Evolutionary conservation across 2,113 vertebrate genomes (phyloP).

Genomic region (Saguinus imperator): DNA sequence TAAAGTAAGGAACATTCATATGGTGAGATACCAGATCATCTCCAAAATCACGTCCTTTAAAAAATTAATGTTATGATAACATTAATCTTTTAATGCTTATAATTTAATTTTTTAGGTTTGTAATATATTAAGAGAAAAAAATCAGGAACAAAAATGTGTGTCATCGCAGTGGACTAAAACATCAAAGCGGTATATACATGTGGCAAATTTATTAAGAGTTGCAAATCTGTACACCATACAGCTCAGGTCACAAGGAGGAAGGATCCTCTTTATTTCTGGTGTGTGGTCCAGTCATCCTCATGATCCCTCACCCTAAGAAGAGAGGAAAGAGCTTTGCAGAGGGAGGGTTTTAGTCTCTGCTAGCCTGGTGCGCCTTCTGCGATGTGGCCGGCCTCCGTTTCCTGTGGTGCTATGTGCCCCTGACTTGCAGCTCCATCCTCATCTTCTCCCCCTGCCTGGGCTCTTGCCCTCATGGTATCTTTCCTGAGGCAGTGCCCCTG

Average conservation of each 20-base stretch:
- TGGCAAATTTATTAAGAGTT: background rate
- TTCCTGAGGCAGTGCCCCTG: background rate
- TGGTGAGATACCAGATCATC: background rate
- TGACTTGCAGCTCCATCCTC: background rate
- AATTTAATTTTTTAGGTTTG: background rate
- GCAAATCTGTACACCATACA: background rate
- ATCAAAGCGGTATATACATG: background rate
- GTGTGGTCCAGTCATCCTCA: too few species aligned
- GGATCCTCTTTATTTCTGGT: background rate
- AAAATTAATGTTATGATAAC: background rate
- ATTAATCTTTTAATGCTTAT: too few species aligned
- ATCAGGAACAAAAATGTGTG: background rate
- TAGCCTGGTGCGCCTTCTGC: background rate
- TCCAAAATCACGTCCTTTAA: background rate
- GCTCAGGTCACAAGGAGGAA: background rate
- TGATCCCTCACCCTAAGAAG: background rate
- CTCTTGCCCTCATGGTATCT: background rate
- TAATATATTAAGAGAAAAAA: background rate
- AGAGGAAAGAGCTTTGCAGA: background rate
- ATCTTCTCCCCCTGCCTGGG: background rate
- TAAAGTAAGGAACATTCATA: background rate
- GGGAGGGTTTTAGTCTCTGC: background rate
- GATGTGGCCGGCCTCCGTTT: background rate
- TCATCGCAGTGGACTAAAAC: background rate
- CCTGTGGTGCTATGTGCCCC: rapidly evolving